Evolutionary conservation across 2,888 invertebrate species (phyloP), one percentile per base, ranked within the genome.

Genomic region (Alloplasta piceator): DNA sequence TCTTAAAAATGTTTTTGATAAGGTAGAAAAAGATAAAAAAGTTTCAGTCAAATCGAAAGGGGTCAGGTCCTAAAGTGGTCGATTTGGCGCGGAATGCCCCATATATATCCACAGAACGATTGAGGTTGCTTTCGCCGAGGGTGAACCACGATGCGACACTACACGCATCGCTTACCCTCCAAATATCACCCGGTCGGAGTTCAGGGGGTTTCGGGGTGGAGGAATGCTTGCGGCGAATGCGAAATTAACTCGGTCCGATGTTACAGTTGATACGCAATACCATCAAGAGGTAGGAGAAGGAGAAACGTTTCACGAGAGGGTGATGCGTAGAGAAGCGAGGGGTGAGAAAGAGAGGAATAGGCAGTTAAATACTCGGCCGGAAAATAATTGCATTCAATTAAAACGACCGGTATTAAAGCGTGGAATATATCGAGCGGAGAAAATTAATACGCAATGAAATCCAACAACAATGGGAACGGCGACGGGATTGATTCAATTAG

Each of bases 101-200:
- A n/a, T 71, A 38, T 63, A 36, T 60, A 14, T 56, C 60, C 48
- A 41, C 61, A 75, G n/a, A 60, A 70, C 77, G 77, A 81, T 81
- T 70, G 74, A 70, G 78, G 78, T 61, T 75, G 78, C 67, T 71
- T 72, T 67, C 63, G 75, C 66, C 63, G 67, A 78, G 78, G 82
- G 75, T 78, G 78, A 75, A 81, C 83, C 84, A 79, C 82, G 66
- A 81, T 85, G 82, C 80, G 84, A 84, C 75, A 68, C 79, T 86
- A 87, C 85, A 88, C 86, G 87, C 88, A 88, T 88, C 88, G 87
- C 86, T 87, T 86, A 88, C 87, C 87, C 87, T 84, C 85, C 80
- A 84, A 86, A 84, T 85, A 87, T 88, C 86, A 72, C 63, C 75
- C 75, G 43, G 78, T 82, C 72, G 75, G 75, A 80, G 73, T 75